These are phyloP conservation scores for Neomorphus geoffroyi DNA, from an alignment of 2,797 vertebrate genomes.

Conservation along the genomic window DNA sequence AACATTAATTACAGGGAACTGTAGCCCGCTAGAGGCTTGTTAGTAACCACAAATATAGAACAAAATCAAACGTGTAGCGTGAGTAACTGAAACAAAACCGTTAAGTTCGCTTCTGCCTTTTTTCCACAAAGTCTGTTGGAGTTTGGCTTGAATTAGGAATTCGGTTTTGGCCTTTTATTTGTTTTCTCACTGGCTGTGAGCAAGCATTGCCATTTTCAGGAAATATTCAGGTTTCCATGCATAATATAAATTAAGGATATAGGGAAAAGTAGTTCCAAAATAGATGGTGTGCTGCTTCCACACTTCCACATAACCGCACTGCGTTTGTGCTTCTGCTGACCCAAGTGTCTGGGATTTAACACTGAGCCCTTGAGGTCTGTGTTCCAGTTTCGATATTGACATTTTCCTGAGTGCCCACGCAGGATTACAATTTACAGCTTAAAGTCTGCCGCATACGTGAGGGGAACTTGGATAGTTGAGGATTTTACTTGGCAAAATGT, in stretches of 20 bases:
- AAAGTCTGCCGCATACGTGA: not conserved
- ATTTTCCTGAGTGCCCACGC: not conserved
- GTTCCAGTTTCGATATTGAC: not conserved
- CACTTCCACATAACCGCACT: fast-evolving
- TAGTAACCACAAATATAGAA: not conserved
- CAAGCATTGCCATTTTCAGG: not conserved
- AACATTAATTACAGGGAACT: constrained; percentile 5
- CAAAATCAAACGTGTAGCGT: not conserved
- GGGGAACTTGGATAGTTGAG: not conserved
- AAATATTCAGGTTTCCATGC: not conserved
- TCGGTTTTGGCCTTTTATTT: constrained; percentile 1
- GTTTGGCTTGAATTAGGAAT: not conserved
- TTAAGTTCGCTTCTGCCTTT: not conserved
- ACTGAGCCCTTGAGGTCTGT: not conserved
- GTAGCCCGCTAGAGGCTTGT: not conserved
- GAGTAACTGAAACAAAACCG: not conserved
- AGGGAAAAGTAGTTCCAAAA: not conserved
- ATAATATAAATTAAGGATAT: not conserved
- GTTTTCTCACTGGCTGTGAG: not conserved
- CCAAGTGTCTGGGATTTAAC: not conserved
- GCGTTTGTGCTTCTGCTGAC: not conserved
- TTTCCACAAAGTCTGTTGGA: not conserved
- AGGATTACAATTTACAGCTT: not conserved
- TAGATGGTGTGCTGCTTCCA: not conserved
- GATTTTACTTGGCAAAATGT: not conserved